These are phyloP conservation scores for Neoscelio sp. DNA, from an alignment of 2,888 invertebrate genomes.

Conservation along the genomic window DNA sequence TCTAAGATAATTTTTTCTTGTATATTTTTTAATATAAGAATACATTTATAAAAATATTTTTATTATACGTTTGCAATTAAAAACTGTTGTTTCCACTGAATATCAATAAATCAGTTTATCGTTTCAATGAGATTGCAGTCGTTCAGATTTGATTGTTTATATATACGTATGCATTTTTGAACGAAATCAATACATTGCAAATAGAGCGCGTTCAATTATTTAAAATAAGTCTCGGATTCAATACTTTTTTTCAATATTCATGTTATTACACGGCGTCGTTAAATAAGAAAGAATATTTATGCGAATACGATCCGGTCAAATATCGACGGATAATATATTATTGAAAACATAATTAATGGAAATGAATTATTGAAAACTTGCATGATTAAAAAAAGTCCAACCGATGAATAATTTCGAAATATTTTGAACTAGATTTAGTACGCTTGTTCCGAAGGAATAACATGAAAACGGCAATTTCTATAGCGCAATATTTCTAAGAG, in stretches of 20 bases:
- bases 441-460: not conserved
- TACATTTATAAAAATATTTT: too few species aligned
- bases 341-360: slow-evolving; percentile 8
- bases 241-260: slow-evolving; percentile 13
- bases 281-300: slow-evolving; percentile 33
- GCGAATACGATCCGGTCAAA: not conserved
- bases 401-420: not conserved
- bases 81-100: not conserved
- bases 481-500: slow-evolving; percentile 4
- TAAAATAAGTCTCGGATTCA: slow-evolving; percentile 21
- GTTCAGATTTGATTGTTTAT: slow-evolving; percentile 4
- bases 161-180: slow-evolving; percentile 24
- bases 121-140: not conserved
- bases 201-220: slow-evolving; percentile 47
- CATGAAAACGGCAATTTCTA: not conserved
- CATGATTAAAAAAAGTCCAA: not conserved
- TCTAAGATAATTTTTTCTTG: too few species aligned
- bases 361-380: slow-evolving; percentile 9
- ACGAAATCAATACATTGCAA: slow-evolving; percentile 48
- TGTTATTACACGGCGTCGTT: slow-evolving; percentile 20
- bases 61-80: too few species aligned
- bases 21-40: too few species aligned
- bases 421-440: not conserved
- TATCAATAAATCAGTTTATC: not conserved
- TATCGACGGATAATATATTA: slow-evolving; percentile 12